phyloP scores from a whole-genome alignment of 1,140 invertebrate species.

The Drosophila lacertosa region DNA sequence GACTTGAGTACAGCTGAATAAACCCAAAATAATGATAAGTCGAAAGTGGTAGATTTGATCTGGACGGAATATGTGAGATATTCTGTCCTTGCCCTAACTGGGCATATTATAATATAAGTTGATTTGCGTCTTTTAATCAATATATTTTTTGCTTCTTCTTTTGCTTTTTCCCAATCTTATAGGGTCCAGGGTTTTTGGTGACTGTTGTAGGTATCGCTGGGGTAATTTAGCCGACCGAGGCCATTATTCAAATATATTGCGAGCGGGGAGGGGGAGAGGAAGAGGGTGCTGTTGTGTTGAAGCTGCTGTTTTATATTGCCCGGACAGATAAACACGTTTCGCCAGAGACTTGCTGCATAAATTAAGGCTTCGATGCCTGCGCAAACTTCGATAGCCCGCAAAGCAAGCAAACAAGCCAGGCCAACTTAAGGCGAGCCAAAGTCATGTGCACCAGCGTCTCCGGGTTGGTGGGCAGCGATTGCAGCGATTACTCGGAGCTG shows the following conservation, averaged over 20 bases:
- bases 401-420: constrained; percentile 6
- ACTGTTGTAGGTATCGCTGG: neutral
- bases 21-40: constrained; percentile 9
- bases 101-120: too few species aligned
- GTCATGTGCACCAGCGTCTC: constrained; percentile 2
- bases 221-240: neutral
- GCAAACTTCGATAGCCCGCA: constrained; percentile 55
- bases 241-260: neutral
- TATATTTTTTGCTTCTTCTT: neutral
- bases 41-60: neutral
- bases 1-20: neutral
- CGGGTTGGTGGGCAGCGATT: constrained; percentile 1
- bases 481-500: constrained; percentile 48
- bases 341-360: constrained; percentile 70
- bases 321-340: constrained; percentile 62
- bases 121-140: too few species aligned
- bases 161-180: neutral
- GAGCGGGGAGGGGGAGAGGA: too few species aligned
- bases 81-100: too few species aligned
- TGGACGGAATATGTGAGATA: neutral
- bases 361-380: constrained; percentile 64
- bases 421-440: constrained; percentile 2
- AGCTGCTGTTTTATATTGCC: constrained; percentile 5
- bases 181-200: neutral
- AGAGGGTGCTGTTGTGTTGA: neutral